These are phyloP conservation scores for Aulostomus chinensis DNA, from an alignment of 2,797 vertebrate genomes.

Conservation along the genomic window DNA sequence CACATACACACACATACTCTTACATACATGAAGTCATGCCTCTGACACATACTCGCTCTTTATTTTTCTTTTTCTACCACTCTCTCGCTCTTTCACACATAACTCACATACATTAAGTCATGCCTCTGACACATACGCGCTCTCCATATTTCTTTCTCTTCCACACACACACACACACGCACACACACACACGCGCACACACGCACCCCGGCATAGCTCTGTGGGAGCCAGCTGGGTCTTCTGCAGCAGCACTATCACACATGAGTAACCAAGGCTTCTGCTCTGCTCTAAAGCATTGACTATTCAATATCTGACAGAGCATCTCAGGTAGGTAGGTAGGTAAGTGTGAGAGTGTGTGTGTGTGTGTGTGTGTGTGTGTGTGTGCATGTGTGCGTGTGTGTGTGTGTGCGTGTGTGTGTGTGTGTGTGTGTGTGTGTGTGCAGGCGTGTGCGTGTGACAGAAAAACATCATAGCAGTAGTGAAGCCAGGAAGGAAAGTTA, in stretches of 20 bases:
- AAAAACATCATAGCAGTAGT: conserved; percentile 7
- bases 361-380: too few relatives aligned
- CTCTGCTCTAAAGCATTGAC: conserved; percentile 53
- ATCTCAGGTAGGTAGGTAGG: conserved; percentile 31
- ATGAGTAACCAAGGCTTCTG: conserved; percentile 66
- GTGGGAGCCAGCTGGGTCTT: conserved; percentile 60
- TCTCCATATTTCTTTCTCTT: too few relatives aligned
- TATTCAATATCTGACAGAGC: conserved; percentile 62
- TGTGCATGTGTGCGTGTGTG: too few relatives aligned
- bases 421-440: too few relatives aligned
- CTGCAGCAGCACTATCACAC: conserved; percentile 61
- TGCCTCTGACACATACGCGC: too few relatives aligned
- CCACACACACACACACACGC: conserved; percentile 1
- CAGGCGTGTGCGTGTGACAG: conserved; percentile 6
- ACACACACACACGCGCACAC: conserved; percentile 10
- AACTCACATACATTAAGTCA: neutral
- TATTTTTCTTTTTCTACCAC: conserved; percentile 1
- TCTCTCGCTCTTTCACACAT: neutral
- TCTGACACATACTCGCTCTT: conserved; percentile 22
- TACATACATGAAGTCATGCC: conserved; percentile 15
- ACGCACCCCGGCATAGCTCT: conserved; percentile 21
- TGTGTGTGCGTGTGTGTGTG: too few relatives aligned
- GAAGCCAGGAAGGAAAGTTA: neutral
- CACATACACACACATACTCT: conserved; percentile 11
- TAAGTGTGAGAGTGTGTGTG: too few relatives aligned